Base-by-base conservation (phyloP, 2,888 invertebrate genomes). In the Drosophila paranaensis region DNA sequence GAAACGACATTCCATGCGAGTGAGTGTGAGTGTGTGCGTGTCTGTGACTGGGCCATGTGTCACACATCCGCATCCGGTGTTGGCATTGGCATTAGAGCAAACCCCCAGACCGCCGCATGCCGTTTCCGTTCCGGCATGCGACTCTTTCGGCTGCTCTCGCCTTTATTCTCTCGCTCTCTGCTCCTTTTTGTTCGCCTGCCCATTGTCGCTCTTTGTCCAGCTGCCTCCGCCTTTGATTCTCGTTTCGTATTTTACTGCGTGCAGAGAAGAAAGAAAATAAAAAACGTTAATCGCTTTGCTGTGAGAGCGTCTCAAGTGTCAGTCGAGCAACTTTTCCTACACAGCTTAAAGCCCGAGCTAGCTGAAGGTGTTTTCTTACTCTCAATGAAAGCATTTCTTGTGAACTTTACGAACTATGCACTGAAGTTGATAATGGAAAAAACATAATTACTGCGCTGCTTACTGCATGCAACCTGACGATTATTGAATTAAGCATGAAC, bases 11-110 rank as follows among this genome's bases (percentile, higher is more conserved):
- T 74, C 68, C 60, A 42, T 62, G 35, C 39, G 33, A 20, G 20
- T 33, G 35, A 16, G 10, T 43, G 16, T 37, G 30, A 30, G 39
- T 50, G 48, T 13, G 20, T 53, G 43, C 27, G 27, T 40, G 35
- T 55, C 43, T 37, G 46, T 43, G 56, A 6, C 55, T 42, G 43
- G 20, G 68, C 81, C 89, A 86, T 83, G 81, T 88, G 87, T 77
- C 88, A 87, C 80, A 82, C 67, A 74, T 74, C 33, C 74, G 39
- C 39, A 55, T 88, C 83, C 85, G 86, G 72, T 85, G 74, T 82
- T 89, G 86, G 88, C 89, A 85, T 80, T 84, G 88, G 74, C 82
- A 85, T 84, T 82, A 88, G 82, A 33, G 66, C 54, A 51, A 48
- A 50, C 60, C 55, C 61, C 42, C 57, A 69, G 62, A 71, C 45